phyloP scores from a whole-genome alignment of 2,888 invertebrate species.

The Caenorhabditis becei region DNA sequence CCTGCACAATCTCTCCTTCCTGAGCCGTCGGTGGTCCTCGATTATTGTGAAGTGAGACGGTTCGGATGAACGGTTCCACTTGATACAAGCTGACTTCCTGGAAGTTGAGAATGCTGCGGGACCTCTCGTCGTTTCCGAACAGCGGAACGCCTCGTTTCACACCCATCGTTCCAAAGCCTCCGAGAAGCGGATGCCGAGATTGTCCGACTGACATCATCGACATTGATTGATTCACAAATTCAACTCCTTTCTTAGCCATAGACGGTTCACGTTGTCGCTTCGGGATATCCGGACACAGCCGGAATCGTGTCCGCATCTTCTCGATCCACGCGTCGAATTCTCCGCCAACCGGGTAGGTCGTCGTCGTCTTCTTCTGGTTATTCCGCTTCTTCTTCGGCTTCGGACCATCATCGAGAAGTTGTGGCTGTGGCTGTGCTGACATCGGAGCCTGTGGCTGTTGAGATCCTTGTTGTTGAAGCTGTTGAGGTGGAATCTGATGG shows the following conservation, averaged over 20 bases:
- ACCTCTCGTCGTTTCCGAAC: conserved; percentile 31
- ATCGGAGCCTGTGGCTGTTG: conserved; percentile 8
- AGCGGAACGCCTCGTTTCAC: conserved; percentile 44
- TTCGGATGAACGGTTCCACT: conserved; percentile 35
- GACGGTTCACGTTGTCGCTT: conserved; percentile 64
- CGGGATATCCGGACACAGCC: conserved; percentile 60
- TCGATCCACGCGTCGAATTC: conserved; percentile 69
- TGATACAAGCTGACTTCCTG: conserved; percentile 36
- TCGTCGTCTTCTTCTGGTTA: conserved; percentile 68
- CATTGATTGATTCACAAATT: conserved; percentile 63
- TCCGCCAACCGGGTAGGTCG: conserved; percentile 32
- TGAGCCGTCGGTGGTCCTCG: not conserved
- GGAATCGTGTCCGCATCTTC: conserved; percentile 67
- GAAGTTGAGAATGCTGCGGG: not conserved
- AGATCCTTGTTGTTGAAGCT: not conserved
- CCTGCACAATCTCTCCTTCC: conserved; percentile 28
- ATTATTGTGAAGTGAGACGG: conserved; percentile 27
- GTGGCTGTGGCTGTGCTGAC: conserved; percentile 29
- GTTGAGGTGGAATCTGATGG: not conserved
- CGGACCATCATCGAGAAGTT: conserved; percentile 41
- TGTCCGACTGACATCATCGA: conserved; percentile 61
- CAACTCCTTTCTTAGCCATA: conserved; percentile 53
- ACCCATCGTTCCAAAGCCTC: conserved; percentile 67
- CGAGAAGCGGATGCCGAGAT: conserved; percentile 51
- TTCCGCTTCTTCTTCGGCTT: conserved; percentile 77